Evolutionary conservation across 2,797 vertebrate species (phyloP).

Genomic region (Oreortyx pictus): DNA sequence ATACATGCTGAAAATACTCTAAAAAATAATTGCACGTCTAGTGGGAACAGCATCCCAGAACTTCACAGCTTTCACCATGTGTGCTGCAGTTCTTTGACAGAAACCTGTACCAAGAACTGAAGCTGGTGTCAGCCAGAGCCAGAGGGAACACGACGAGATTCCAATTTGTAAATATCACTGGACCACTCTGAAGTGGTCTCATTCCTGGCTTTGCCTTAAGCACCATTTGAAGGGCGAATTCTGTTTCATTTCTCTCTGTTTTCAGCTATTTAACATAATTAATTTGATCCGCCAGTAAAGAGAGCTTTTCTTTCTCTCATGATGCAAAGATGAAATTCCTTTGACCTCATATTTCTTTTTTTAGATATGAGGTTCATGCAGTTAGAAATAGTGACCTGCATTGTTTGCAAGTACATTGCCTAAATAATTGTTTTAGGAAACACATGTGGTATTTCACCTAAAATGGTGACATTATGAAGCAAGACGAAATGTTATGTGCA

Average conservation of each 20-base stretch:
- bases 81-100: background rate
- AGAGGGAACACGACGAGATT: background rate
- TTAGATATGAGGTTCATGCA: background rate
- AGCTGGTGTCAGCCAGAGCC: conserved; percentile 35
- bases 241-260: conserved; percentile 65
- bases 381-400: background rate
- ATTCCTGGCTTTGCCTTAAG: conserved; percentile 68
- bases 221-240: conserved; percentile 72
- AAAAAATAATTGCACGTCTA: background rate
- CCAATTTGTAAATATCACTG: conserved; percentile 61
- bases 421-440: background rate
- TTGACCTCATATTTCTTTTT: background rate
- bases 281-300: conserved; percentile 80
- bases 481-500: rapidly evolving
- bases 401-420: background rate
- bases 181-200: conserved; percentile 52
- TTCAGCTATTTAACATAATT: conserved; percentile 87
- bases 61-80: background rate
- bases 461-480: background rate
- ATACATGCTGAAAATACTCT: conserved; percentile 33
- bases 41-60: background rate
- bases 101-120: background rate
- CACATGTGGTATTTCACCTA: rapidly evolving
- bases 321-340: conserved; percentile 13
- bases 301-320: background rate